Evolutionary conservation across 2,797 vertebrate species (phyloP).

Genomic region (Tokudaia muenninki): DNA sequence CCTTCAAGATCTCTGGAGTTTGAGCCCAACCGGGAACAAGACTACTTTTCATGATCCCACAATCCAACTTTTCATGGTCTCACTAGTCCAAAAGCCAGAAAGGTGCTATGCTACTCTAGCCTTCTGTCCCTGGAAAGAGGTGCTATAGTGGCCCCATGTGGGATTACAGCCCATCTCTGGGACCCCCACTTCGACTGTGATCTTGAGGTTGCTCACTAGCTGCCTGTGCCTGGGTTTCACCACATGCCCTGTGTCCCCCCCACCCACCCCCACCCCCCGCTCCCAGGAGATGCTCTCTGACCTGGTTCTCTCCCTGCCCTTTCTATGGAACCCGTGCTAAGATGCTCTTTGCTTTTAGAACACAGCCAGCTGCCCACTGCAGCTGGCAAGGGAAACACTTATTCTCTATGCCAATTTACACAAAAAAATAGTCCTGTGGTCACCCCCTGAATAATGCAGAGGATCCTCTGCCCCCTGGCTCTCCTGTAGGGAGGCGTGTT

Average conservation of each 20-base stretch:
- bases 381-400: background rate
- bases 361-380: background rate
- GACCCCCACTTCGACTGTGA: background rate
- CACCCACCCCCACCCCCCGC: background rate
- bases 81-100: background rate
- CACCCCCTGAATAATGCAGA: background rate
- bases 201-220: background rate
- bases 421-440: conserved; percentile 52
- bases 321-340: background rate
- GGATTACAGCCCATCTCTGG: accelerated
- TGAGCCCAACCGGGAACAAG: too few species aligned
- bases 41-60: too few species aligned
- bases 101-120: accelerated
- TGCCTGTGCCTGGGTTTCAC: conserved; percentile 7
- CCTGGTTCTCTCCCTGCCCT: background rate
- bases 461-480: background rate
- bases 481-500: conserved; percentile 12
- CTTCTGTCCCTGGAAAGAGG: background rate
- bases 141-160: accelerated
- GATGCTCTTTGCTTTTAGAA: conserved; percentile 34
- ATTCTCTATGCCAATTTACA: background rate
- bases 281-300: background rate
- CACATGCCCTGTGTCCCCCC: background rate
- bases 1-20: too few species aligned
- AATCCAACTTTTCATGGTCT: too few species aligned